Percentiles rank a stretch among this genome's conserved stretches.
phyloP scores from a whole-genome alignment of 2,888 invertebrate genomes.

The Hydropsyche betteni region DNA sequence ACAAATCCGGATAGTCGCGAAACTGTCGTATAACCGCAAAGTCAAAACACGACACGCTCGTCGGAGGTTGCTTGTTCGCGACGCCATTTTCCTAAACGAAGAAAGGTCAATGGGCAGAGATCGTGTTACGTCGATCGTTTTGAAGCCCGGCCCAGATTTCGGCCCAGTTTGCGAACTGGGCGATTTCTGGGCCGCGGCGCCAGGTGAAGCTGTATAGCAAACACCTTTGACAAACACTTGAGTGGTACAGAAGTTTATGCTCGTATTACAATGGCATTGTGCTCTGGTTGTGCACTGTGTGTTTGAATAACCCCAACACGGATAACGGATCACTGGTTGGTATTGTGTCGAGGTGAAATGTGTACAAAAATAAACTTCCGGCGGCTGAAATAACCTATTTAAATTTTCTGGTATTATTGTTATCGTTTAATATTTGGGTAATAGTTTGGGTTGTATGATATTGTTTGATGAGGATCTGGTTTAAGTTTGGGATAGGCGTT shows the following conservation, averaged over 20 bases:
- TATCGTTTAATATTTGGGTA: no score
- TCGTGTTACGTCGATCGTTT: no score
- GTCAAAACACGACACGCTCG: no score
- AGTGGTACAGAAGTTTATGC: background rate
- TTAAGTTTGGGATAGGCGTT: no score
- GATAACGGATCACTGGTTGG: background rate
- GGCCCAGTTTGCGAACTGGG: no score
- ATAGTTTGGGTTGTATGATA: no score
- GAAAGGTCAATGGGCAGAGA: slow-evolving; percentile 9
- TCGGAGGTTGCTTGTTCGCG: no score
- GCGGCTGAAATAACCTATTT: slow-evolving; percentile 7
- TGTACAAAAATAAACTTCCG: slow-evolving; percentile 3
- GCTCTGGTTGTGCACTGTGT: background rate
- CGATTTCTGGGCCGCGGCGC: slow-evolving; percentile 4
- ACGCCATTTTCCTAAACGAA: slow-evolving; percentile 10
- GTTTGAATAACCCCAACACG: background rate
- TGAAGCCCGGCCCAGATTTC: no score
- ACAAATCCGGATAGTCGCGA: no score
- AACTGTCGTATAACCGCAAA: no score
- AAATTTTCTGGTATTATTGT: background rate
- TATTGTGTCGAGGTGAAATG: background rate
- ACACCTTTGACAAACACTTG: background rate
- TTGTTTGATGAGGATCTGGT: no score
- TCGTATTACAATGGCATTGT: background rate
- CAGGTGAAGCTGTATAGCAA: slow-evolving; percentile 32